Percentiles rank a stretch among this genome's conserved stretches.
Conservation (phyloP, 1,140 invertebrate species). For the Meloidogyne hapla region DNA sequence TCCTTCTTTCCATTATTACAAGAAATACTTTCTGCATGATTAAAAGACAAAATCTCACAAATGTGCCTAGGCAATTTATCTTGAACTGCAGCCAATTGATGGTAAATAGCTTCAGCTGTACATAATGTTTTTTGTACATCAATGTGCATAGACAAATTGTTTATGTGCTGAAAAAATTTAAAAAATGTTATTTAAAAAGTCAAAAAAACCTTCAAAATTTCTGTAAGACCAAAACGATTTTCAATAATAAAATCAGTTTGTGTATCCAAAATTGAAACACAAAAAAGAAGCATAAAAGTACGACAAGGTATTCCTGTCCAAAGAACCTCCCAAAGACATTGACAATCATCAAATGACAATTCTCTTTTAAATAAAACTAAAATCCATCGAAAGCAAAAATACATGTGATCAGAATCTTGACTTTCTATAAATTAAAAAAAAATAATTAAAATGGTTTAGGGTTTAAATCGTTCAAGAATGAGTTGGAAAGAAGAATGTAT, state of each 20-base stretch:
- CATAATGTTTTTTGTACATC: slow-evolving; percentile 77
- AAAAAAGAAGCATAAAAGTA: slow-evolving; percentile 88
- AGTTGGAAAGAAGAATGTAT: too few relatives aligned
- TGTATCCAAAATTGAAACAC: slow-evolving; percentile 83
- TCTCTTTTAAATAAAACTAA: slow-evolving; percentile 72
- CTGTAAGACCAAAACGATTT: slow-evolving; percentile 86
- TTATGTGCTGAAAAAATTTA: slow-evolving; percentile 77
- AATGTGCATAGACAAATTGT: slow-evolving; percentile 81
- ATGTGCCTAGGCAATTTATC: slow-evolving; percentile 61
- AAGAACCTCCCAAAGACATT: slow-evolving; percentile 71
- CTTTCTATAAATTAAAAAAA: slow-evolving; percentile 67
- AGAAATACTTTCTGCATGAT: slow-evolving; percentile 34
- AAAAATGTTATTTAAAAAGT: background rate
- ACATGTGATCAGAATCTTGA: slow-evolving; percentile 94
- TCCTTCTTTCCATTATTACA: background rate
- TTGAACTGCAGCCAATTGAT: slow-evolving; percentile 61
- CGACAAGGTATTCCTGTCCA: slow-evolving; percentile 72
- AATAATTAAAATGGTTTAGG: too few relatives aligned
- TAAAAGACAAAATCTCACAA: slow-evolving; percentile 54
- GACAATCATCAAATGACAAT: slow-evolving; percentile 69
- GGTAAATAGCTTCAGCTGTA: slow-evolving; percentile 81
- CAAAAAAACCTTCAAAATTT: slow-evolving; percentile 81
- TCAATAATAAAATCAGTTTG: slow-evolving; percentile 82
- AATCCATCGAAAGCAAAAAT: slow-evolving; percentile 90
- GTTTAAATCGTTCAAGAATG: too few relatives aligned